phyloP scores from a whole-genome alignment of 2,888 invertebrate genomes.

The Diaphora mendica region DNA sequence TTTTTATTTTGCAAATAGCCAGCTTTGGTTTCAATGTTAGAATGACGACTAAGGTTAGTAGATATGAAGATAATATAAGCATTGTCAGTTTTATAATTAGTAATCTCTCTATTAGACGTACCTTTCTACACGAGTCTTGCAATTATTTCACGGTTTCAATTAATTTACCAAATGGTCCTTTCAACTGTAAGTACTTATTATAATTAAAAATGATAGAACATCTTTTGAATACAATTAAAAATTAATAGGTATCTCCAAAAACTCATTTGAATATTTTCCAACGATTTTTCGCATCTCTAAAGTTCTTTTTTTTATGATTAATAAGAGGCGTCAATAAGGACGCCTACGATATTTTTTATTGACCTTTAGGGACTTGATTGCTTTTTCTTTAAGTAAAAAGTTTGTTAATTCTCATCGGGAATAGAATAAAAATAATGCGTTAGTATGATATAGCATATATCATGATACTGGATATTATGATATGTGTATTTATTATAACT shows the following conservation, averaged over 20 bases:
- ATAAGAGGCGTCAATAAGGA: background rate
- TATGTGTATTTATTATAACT: too few species aligned
- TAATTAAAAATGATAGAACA: conserved; percentile 18
- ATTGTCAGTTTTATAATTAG: too few species aligned
- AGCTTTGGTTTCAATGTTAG: too few species aligned
- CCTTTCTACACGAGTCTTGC: background rate
- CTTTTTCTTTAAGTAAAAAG: conserved; percentile 9
- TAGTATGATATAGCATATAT: too few species aligned
- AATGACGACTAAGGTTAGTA: too few species aligned
- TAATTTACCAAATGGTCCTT: background rate
- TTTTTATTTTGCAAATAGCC: too few species aligned
- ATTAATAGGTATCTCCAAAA: conserved; percentile 1
- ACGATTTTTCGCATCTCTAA: background rate
- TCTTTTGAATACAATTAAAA: conserved; percentile 16
- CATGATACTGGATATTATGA: too few species aligned
- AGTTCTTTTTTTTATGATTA: background rate
- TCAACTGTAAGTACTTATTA: background rate
- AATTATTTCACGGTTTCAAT: background rate
- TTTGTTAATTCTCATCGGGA: conserved; percentile 12
- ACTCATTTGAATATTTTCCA: background rate
- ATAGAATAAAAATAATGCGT: background rate
- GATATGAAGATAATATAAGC: too few species aligned
- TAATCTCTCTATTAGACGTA: background rate
- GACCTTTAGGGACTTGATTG: conserved; percentile 16
- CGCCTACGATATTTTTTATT: background rate